A percentile compares a stretch with the other conserved stretches of the same genome.
Conservation (phyloP, 2,888 invertebrate species). For the Xylocampa areola region DNA sequence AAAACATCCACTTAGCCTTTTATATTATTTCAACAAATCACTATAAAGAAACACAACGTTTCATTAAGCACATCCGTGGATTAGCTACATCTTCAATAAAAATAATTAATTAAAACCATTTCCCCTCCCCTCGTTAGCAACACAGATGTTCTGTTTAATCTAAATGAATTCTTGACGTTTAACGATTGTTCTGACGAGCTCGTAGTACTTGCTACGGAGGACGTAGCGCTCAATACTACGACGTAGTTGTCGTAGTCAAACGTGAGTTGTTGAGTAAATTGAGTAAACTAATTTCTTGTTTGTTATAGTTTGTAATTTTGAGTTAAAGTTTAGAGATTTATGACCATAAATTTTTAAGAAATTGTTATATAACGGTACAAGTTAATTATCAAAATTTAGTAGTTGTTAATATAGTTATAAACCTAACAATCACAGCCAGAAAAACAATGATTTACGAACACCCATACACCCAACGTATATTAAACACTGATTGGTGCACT, state of each 20-base stretch:
- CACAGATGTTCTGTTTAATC: slow-evolving; percentile 55
- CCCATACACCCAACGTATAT: too few species aligned
- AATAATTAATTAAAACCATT: slow-evolving; percentile 50
- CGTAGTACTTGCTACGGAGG: slow-evolving; percentile 3
- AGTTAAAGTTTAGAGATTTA: not conserved
- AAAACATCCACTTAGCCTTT: too few species aligned
- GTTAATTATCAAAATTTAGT: not conserved
- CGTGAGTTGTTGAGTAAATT: slow-evolving; percentile 1
- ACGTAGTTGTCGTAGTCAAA: slow-evolving; percentile 34
- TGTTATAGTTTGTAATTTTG: not conserved
- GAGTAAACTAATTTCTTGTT: slow-evolving; percentile 1
- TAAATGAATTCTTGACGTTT: slow-evolving; percentile 47
- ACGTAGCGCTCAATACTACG: slow-evolving; percentile 21
- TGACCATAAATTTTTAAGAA: not conserved
- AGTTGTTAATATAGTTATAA: not conserved
- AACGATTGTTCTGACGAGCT: slow-evolving; percentile 39
- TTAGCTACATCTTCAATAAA: slow-evolving; percentile 37
- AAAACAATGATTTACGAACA: slow-evolving; percentile 16
- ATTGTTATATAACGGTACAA: not conserved
- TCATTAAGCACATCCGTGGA: slow-evolving; percentile 34
- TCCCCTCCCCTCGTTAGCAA: slow-evolving; percentile 37
- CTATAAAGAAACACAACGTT: slow-evolving; percentile 21
- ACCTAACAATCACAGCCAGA: slow-evolving; percentile 20
- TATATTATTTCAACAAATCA: slow-evolving; percentile 12
- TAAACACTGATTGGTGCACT: slow-evolving; percentile 41